A percentile compares a stretch with the other conserved stretches of the same genome.
Evolutionary conservation across 2,888 invertebrate genomes (phyloP).

Genomic region (Dendrolimus houi): DNA sequence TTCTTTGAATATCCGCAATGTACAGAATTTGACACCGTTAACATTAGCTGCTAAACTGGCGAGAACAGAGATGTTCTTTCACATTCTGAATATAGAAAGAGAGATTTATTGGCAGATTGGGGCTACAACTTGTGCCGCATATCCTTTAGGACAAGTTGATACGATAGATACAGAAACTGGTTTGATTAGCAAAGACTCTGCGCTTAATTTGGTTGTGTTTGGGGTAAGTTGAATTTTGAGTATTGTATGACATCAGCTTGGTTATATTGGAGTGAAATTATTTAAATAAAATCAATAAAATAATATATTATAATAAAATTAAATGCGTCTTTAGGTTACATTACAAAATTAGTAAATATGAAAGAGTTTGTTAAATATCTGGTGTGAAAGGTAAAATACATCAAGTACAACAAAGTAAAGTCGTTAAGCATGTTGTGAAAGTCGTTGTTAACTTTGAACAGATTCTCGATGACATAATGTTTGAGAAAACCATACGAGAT

Average conservation of each 20-base stretch:
- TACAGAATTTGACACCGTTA: slow-evolving; percentile 91
- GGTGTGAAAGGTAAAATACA: background rate
- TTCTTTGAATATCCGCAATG: slow-evolving; percentile 90
- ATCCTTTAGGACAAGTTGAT: slow-evolving; percentile 95
- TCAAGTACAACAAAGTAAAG: background rate
- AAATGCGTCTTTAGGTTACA: no score
- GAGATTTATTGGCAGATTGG: slow-evolving; percentile 99
- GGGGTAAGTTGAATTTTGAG: slow-evolving; percentile 79
- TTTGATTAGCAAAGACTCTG: slow-evolving; percentile 96
- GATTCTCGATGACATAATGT: background rate
- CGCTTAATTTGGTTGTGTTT: slow-evolving; percentile 96
- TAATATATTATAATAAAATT: no score
- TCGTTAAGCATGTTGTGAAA: background rate
- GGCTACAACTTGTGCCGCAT: slow-evolving; percentile 97
- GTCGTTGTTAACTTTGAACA: background rate
- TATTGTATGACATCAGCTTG: no score
- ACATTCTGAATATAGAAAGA: slow-evolving; percentile 95
- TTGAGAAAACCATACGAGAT: background rate
- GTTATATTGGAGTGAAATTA: no score
- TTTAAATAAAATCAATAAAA: no score
- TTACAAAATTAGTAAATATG: background rate
- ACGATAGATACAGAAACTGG: slow-evolving; percentile 95
- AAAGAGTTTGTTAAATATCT: background rate
- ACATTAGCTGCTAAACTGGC: slow-evolving; percentile 96
- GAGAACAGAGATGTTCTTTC: slow-evolving; percentile 96